phyloP scores from a whole-genome alignment of 2,113 vertebrate genomes.

The Egretta garzetta region DNA sequence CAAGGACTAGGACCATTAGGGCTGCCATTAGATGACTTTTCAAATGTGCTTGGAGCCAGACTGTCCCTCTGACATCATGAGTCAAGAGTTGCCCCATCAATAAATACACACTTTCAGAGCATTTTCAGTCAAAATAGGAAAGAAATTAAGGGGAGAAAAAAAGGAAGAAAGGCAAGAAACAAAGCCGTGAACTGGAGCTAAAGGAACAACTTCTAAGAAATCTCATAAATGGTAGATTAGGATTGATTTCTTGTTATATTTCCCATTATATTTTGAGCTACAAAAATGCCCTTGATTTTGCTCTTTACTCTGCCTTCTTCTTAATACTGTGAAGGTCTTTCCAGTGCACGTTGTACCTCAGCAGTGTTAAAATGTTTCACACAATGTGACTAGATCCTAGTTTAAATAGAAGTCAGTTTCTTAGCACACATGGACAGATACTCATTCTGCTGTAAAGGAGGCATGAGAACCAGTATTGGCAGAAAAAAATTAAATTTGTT shows the following conservation, averaged over 20 bases:
- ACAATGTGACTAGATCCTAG: not conserved
- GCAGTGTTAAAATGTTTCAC: not conserved
- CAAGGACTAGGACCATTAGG: not conserved
- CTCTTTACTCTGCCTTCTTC: not conserved
- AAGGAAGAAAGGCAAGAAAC: not conserved
- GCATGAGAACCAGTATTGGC: not conserved
- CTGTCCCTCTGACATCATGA: not conserved
- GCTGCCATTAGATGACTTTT: not conserved
- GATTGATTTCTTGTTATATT: not conserved
- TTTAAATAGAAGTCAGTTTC: not conserved
- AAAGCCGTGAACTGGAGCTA: not conserved
- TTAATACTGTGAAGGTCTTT: not conserved
- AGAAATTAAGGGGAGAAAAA: not conserved
- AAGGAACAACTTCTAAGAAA: slow-evolving; percentile 5
- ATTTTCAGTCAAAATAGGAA: not conserved
- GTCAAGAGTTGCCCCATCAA: not conserved
- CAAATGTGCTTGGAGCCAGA: not conserved
- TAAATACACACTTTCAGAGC: not conserved
- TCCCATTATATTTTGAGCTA: no score
- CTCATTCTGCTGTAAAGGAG: not conserved
- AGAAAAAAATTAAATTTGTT: not conserved
- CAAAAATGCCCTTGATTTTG: not conserved
- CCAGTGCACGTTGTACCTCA: not conserved
- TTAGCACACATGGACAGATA: not conserved
- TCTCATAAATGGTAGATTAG: not conserved